Conservation (phyloP, 2,113 vertebrate species). For the Callipepla californica region DNA sequence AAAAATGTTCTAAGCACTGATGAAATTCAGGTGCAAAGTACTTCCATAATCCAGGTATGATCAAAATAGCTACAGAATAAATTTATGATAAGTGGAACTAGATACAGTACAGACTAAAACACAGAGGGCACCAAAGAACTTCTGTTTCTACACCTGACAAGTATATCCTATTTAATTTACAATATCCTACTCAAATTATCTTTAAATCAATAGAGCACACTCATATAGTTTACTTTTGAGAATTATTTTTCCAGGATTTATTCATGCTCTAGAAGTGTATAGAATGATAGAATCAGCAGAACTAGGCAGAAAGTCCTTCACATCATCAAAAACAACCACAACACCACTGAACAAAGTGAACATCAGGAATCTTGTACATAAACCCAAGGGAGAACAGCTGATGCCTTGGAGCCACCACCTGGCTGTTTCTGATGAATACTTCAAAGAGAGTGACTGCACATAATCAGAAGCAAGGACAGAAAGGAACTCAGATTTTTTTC, state of each 20-base stretch:
- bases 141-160: neutral
- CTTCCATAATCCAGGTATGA: neutral
- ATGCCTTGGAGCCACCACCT: neutral
- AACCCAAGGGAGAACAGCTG: neutral
- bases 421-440: neutral
- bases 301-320: neutral
- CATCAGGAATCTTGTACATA: neutral
- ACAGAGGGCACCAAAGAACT: neutral
- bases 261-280: neutral
- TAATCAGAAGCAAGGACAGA: neutral
- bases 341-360: neutral
- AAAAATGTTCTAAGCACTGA: neutral
- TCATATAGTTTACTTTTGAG: neutral
- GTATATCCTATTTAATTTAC: neutral
- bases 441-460: neutral
- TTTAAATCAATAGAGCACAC: neutral
- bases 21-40: neutral
- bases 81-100: neutral
- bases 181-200: neutral
- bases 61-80: neutral
- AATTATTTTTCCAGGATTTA: neutral
- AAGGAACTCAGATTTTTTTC: neutral
- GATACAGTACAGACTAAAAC: neutral
- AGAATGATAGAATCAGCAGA: neutral
- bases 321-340: neutral